A percentile compares a stretch with the other conserved stretches of the same genome.
Conservation (phyloP, 2,888 invertebrate species). For the Eurytoma californica region DNA sequence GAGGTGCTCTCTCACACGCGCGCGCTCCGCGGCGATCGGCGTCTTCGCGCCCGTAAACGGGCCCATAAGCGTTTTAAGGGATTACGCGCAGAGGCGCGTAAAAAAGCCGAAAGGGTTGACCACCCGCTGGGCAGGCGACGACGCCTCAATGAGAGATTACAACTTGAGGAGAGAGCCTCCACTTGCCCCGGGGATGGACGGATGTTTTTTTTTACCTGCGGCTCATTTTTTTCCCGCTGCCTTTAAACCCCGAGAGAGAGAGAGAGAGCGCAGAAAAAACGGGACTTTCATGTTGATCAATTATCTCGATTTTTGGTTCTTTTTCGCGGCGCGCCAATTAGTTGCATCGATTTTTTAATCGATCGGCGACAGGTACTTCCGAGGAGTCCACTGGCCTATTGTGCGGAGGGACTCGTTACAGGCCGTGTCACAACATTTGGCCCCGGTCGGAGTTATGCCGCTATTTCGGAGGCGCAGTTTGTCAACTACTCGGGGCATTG, state of each 20-base stretch:
- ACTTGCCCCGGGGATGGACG: background rate
- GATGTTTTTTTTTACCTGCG: slow-evolving; percentile 29
- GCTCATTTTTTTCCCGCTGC: background rate
- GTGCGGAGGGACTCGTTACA: slow-evolving; percentile 48
- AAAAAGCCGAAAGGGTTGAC: slow-evolving; percentile 73
- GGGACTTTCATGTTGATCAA: slow-evolving; percentile 33
- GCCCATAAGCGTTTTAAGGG: slow-evolving; percentile 74
- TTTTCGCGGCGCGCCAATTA: slow-evolving; percentile 13
- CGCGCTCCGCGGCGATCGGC: background rate
- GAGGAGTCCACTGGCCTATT: too few relatives aligned
- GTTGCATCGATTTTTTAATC: slow-evolving; percentile 3
- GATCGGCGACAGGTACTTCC: background rate
- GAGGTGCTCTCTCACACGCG: slow-evolving; percentile 54
- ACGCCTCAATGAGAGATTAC: slow-evolving; percentile 59
- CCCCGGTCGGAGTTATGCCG: slow-evolving; percentile 66
- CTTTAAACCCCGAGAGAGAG: too few relatives aligned
- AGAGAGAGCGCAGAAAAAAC: background rate
- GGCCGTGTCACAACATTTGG: slow-evolving; percentile 73
- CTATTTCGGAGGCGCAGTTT: slow-evolving; percentile 57
- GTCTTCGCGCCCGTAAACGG: slow-evolving; percentile 63
- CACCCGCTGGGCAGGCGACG: slow-evolving; percentile 73
- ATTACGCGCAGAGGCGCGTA: slow-evolving; percentile 73
- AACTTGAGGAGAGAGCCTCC: slow-evolving; percentile 39
- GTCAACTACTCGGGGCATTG: too few relatives aligned
- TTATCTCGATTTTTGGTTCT: slow-evolving; percentile 23